phyloP scores from a whole-genome alignment of 2,113 vertebrate species.

The Lamprotornis superbus region DNA sequence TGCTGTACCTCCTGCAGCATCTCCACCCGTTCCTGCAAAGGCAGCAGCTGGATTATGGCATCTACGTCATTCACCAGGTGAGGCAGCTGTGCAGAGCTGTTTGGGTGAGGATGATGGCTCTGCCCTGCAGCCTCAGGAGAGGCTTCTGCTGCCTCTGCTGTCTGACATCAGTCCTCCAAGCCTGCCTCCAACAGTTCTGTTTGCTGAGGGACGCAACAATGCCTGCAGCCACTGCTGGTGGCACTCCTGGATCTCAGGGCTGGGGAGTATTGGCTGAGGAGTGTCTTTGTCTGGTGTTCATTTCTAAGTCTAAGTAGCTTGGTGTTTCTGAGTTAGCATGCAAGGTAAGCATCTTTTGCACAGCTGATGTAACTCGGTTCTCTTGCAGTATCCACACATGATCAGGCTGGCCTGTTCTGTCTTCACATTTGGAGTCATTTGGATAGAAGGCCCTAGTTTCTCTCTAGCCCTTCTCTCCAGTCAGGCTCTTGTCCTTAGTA shows the following conservation, averaged over 20 bases:
- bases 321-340: background rate
- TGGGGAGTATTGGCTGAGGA: background rate
- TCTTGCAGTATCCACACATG: background rate
- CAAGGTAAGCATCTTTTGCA: background rate
- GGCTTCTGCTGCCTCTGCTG: background rate
- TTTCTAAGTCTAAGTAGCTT: background rate
- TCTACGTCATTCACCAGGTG: slow-evolving; percentile 96
- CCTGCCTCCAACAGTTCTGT: background rate
- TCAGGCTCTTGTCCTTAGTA: background rate
- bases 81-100: background rate
- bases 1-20: slow-evolving; percentile 89
- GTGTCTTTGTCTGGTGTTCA: background rate
- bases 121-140: background rate
- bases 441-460: background rate
- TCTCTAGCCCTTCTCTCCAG: background rate
- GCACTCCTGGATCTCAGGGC: background rate
- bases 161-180: background rate
- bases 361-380: background rate
- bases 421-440: background rate
- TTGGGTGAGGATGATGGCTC: background rate
- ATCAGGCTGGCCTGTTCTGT: background rate
- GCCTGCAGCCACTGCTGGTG: background rate
- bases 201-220: background rate
- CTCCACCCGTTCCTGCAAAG: slow-evolving; percentile 93
- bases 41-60: slow-evolving; percentile 91